Evolutionary conservation across 2,888 invertebrate genomes (phyloP).

Genomic region (Pandemis corylana): DNA sequence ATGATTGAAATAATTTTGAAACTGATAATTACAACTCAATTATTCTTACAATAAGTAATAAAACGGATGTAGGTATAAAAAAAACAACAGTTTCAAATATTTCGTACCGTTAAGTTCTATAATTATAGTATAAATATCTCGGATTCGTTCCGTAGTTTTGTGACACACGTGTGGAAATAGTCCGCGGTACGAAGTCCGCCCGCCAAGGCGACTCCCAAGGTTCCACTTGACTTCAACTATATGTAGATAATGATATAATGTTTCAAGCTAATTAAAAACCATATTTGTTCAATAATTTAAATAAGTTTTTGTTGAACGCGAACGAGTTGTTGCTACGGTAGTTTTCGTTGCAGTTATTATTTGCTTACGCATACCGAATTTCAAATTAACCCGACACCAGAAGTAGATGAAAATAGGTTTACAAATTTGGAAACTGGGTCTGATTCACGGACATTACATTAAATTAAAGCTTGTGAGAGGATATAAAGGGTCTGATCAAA

Average conservation of each 20-base stretch:
- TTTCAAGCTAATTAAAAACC: conserved; percentile 21
- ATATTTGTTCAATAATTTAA: neutral
- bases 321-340: no score
- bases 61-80: neutral
- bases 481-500: no score
- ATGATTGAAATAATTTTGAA: no score
- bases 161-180: conserved; percentile 26
- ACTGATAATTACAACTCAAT: no score
- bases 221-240: conserved; percentile 9
- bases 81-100: neutral
- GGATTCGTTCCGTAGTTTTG: conserved; percentile 8
- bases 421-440: no score
- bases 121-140: conserved; percentile 10
- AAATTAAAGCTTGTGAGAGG: no score
- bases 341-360: no score
- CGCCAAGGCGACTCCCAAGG: conserved; percentile 44
- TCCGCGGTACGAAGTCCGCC: conserved; percentile 44
- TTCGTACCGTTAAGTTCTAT: conserved; percentile 8
- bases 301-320: neutral
- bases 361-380: no score
- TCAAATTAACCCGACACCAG: no score
- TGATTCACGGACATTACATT: no score
- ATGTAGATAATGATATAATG: conserved; percentile 39
- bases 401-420: no score
- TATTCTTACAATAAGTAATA: no score